Percentiles rank a stretch among this genome's conserved stretches.
Evolutionary conservation across 1,140 invertebrate genomes (phyloP).

Genomic region (Diplogasteroides magnus): DNA sequence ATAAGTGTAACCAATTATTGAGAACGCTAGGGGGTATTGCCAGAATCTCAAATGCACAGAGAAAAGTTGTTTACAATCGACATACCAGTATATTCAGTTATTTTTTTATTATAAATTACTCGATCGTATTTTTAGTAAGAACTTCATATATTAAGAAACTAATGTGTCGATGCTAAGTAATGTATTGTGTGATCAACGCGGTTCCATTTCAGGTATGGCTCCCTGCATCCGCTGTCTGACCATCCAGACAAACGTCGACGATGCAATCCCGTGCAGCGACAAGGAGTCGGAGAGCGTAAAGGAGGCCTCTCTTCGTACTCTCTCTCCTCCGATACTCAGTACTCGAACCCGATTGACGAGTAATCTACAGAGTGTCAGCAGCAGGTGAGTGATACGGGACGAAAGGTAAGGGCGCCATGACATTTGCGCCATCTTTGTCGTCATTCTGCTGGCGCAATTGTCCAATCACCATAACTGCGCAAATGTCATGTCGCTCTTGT

Average conservation of each 20-base stretch:
- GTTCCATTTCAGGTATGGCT: conserved; percentile 39
- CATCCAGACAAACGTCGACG: conserved; percentile 37
- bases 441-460: no score
- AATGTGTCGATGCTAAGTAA: no score
- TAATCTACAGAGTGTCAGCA: conserved; percentile 6
- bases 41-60: no score
- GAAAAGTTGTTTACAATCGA: no score
- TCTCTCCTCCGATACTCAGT: neutral
- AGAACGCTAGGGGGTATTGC: no score
- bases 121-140: conserved; percentile 5
- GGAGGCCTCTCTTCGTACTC: conserved; percentile 1
- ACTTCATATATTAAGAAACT: neutral
- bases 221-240: conserved; percentile 50
- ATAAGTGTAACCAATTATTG: no score
- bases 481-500: no score
- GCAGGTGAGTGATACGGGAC: neutral
- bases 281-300: conserved; percentile 3
- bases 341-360: conserved; percentile 10
- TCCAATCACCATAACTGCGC: no score
- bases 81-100: no score
- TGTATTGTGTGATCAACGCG: no score
- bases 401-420: no score
- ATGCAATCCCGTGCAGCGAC: neutral
- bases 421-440: no score
- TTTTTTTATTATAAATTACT: neutral